Percentiles rank a stretch among this genome's conserved stretches.
Evolutionary conservation across 2,113 vertebrate genomes (phyloP).

Genomic region (Atherinomorus stipes): DNA sequence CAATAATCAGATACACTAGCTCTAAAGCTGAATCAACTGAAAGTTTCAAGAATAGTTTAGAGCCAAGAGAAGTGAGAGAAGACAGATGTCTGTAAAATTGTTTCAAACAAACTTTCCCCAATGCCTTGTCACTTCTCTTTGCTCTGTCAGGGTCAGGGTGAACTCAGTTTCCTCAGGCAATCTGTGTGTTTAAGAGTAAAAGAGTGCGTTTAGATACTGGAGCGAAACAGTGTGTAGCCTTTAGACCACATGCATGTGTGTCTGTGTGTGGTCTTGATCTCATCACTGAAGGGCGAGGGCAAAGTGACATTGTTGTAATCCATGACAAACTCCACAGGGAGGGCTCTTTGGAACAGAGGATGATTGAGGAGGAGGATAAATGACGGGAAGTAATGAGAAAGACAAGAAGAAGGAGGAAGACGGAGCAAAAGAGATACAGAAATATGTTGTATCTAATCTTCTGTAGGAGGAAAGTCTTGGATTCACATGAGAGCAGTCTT

Average conservation of each 20-base stretch:
- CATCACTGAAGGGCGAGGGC: constrained; percentile 4
- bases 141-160: neutral
- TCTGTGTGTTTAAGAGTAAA: neutral
- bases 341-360: neutral
- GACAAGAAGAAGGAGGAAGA: neutral
- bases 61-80: too few relatives aligned
- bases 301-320: constrained; percentile 60
- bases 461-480: constrained; percentile 7
- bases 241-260: neutral
- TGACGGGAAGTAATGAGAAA: neutral
- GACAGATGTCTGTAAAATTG: too few relatives aligned
- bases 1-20: too few relatives aligned
- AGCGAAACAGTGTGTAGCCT: neutral
- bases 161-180: neutral
- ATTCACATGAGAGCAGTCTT: constrained; percentile 38
- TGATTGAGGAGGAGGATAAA: neutral
- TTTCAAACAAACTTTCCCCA: too few relatives aligned
- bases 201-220: neutral
- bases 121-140: neutral
- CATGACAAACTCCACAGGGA: neutral
- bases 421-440: neutral
- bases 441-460: constrained; percentile 33
- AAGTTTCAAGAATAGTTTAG: too few relatives aligned
- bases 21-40: too few relatives aligned
- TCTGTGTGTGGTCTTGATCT: neutral